Evolutionary conservation across 2,888 invertebrate species (phyloP).

Genomic region (Phaonia tiefii): DNA sequence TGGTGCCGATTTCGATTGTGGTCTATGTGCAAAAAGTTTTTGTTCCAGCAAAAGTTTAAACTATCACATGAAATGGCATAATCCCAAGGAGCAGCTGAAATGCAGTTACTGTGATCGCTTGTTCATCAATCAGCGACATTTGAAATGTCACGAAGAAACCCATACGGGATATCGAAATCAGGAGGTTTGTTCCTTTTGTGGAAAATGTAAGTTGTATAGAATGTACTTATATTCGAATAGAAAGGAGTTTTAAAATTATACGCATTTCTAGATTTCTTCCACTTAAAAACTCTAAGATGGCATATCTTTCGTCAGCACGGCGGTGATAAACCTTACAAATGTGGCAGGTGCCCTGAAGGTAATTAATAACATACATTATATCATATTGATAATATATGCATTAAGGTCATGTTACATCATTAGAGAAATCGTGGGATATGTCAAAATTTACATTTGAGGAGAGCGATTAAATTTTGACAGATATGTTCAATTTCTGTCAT

Average conservation of each 20-base stretch:
- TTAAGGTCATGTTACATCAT: too few relatives aligned
- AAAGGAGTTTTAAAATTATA: neutral
- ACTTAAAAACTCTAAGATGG: conserved; percentile 69
- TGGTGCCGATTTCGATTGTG: conserved; percentile 76
- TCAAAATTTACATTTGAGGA: too few relatives aligned
- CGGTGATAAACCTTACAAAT: conserved; percentile 69
- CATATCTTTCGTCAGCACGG: conserved; percentile 70
- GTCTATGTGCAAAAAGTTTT: conserved; percentile 75
- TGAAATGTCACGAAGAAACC: conserved; percentile 75
- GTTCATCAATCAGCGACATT: conserved; percentile 75
- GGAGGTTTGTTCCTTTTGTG: conserved; percentile 75
- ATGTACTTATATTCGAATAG: neutral
- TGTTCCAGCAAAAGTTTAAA: conserved; percentile 76
- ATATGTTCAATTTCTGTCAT: too few relatives aligned
- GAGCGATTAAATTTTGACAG: too few relatives aligned
- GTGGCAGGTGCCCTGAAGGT: conserved; percentile 69
- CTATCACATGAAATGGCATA: conserved; percentile 77
- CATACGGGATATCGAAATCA: conserved; percentile 73
- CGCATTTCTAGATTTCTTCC: conserved; percentile 65
- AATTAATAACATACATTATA: too few relatives aligned
- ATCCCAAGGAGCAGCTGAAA: conserved; percentile 74
- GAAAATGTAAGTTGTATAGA: conserved; percentile 72
- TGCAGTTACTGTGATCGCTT: conserved; percentile 75
- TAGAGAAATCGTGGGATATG: too few relatives aligned
- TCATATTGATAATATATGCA: too few relatives aligned